These are phyloP conservation scores for Ernsta delagoae DNA, from an alignment of 2,888 invertebrate genomes.

Conservation along the genomic window DNA sequence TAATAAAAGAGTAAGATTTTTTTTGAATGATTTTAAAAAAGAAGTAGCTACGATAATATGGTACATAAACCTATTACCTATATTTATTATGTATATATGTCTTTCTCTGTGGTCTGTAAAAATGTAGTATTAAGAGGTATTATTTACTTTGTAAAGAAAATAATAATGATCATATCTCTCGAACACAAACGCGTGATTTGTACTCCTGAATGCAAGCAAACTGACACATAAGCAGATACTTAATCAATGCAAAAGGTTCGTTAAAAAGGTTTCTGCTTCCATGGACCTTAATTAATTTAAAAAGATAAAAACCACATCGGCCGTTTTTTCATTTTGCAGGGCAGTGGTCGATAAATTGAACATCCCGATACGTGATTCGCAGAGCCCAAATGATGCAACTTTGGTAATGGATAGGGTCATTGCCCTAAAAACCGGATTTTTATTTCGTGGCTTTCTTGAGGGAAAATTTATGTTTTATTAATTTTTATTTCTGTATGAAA, in stretches of 20 bases:
- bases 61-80: no score
- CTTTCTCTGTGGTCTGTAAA: no score
- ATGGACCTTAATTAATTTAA: conserved; percentile 28
- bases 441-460: conserved; percentile 35
- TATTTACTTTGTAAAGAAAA: no score
- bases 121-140: no score
- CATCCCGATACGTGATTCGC: conserved; percentile 53
- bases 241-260: conserved; percentile 19
- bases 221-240: no score
- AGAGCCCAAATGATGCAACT: conserved; percentile 66
- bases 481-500: not conserved
- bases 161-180: no score
- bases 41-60: no score
- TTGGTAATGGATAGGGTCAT: conserved; percentile 69
- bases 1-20: no score
- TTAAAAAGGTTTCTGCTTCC: conserved; percentile 11
- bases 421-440: conserved; percentile 65
- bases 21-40: no score
- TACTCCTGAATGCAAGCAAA: no score
- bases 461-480: conserved; percentile 10
- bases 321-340: conserved; percentile 26
- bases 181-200: no score
- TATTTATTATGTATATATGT: no score
- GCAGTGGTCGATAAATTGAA: conserved; percentile 60
- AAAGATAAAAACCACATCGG: conserved; percentile 22